A percentile compares a stretch with the other conserved stretches of the same genome.
Evolutionary conservation across 1,140 invertebrate species (phyloP).

Genomic region (Drosophila teissieri): DNA sequence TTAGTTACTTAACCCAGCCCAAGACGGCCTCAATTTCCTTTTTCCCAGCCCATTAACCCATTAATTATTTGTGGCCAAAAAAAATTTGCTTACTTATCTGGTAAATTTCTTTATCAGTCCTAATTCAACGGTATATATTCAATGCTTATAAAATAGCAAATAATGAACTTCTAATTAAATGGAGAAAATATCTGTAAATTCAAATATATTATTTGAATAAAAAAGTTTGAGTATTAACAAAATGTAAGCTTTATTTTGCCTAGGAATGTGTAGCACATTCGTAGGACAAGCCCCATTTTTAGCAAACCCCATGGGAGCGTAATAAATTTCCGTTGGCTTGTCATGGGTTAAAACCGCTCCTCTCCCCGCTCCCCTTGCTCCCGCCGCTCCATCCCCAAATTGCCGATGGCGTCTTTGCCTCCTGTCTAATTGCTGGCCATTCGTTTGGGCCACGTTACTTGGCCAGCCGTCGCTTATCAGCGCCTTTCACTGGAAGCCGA

Average conservation of each 20-base stretch:
- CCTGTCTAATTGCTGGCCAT: conserved; percentile 73
- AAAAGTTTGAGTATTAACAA: no score
- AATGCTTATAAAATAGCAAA: no score
- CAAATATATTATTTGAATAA: no score
- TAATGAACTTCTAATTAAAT: no score
- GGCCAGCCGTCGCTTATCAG: conserved; percentile 45
- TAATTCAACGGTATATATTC: no score
- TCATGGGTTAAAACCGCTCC: conserved; percentile 4
- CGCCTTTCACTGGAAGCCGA: conserved; percentile 15
- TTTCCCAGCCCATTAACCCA: conserved; percentile 25
- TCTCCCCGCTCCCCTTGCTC: background rate
- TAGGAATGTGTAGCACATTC: no score
- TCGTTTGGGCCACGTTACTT: conserved; percentile 61
- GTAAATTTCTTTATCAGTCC: no score
- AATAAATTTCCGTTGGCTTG: background rate
- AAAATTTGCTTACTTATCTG: no score
- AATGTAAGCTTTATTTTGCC: no score
- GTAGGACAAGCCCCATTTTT: background rate
- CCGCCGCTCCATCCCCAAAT: background rate
- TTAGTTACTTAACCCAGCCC: conserved; percentile 41
- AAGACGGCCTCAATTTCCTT: conserved; percentile 11
- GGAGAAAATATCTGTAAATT: no score
- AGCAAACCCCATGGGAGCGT: background rate
- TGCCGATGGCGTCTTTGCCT: conserved; percentile 29
- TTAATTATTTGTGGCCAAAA: conserved; percentile 33